These are phyloP conservation scores for Leiothrix lutea DNA, from an alignment of 2,113 vertebrate genomes.

Conservation along the genomic window DNA sequence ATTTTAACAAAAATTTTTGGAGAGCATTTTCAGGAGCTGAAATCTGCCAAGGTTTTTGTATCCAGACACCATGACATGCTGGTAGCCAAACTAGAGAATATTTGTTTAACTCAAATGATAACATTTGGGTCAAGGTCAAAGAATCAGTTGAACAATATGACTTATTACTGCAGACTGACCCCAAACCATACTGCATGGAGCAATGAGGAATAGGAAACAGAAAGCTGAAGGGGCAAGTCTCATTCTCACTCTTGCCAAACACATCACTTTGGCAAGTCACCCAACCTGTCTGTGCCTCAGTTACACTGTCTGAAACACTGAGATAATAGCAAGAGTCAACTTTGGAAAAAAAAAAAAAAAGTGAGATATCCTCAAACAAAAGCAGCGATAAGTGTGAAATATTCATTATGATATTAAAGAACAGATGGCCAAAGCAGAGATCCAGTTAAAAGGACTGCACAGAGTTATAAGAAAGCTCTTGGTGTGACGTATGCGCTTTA, in stretches of 20 bases:
- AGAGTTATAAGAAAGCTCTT: slow-evolving; percentile 53
- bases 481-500: slow-evolving; percentile 41
- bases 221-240: background rate
- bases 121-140: slow-evolving; percentile 44
- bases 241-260: background rate
- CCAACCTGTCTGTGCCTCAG: slow-evolving; percentile 22
- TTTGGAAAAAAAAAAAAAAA: slow-evolving; percentile 26
- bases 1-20: slow-evolving; percentile 21
- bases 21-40: slow-evolving; percentile 51
- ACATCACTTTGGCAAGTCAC: slow-evolving; percentile 18
- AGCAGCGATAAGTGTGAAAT: slow-evolving; percentile 32
- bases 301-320: slow-evolving; percentile 18
- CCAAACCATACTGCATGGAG: background rate
- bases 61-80: background rate
- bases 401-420: slow-evolving; percentile 59
- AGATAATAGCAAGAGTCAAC: slow-evolving; percentile 48
- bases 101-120: background rate
- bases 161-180: background rate
- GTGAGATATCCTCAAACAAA: slow-evolving; percentile 44
- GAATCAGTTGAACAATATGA: background rate
- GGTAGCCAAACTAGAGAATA: slow-evolving; percentile 44
- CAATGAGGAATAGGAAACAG: background rate
- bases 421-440: slow-evolving; percentile 54
- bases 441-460: slow-evolving; percentile 47
- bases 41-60: background rate